These are phyloP conservation scores for Hyles lineata DNA, from an alignment of 2,888 invertebrate genomes.

Conservation along the genomic window DNA sequence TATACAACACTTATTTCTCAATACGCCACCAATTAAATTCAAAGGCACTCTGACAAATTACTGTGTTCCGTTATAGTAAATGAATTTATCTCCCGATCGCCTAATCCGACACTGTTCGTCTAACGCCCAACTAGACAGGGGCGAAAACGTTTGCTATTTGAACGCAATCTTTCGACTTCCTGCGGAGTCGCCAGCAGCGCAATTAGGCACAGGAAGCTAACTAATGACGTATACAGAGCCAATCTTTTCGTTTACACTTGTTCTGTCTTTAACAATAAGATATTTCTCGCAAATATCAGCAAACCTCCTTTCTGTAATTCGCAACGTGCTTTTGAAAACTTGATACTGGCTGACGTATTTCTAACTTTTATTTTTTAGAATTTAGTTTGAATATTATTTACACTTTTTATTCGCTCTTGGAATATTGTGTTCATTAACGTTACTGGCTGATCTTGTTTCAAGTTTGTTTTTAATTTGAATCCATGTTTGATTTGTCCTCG, in stretches of 20 bases:
- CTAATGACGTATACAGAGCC: slow-evolving; percentile 71
- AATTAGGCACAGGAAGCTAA: slow-evolving; percentile 78
- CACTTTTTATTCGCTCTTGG: not conserved
- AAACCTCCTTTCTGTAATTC: slow-evolving; percentile 40
- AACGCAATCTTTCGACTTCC: slow-evolving; percentile 82
- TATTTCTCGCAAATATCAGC: slow-evolving; percentile 34
- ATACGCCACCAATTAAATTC: slow-evolving; percentile 5
- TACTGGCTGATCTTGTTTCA: too few species aligned
- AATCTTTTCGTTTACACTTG: slow-evolving; percentile 50
- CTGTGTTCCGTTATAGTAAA: slow-evolving; percentile 6
- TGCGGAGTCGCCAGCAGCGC: slow-evolving; percentile 72
- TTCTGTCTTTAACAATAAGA: slow-evolving; percentile 27
- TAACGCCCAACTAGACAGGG: slow-evolving; percentile 46
- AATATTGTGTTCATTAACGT: not conserved
- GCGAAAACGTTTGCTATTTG: slow-evolving; percentile 68
- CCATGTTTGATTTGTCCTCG: too few species aligned
- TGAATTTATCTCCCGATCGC: slow-evolving; percentile 13
- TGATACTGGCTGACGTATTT: not conserved
- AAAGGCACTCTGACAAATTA: slow-evolving; percentile 3
- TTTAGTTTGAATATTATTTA: not conserved
- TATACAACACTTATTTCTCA: not conserved
- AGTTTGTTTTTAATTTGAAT: too few species aligned
- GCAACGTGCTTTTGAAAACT: not conserved
- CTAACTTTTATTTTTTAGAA: not conserved
- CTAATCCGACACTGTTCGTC: slow-evolving; percentile 13